Conservation (phyloP, 2,888 invertebrate genomes). For the Salpingus planirostris region DNA sequence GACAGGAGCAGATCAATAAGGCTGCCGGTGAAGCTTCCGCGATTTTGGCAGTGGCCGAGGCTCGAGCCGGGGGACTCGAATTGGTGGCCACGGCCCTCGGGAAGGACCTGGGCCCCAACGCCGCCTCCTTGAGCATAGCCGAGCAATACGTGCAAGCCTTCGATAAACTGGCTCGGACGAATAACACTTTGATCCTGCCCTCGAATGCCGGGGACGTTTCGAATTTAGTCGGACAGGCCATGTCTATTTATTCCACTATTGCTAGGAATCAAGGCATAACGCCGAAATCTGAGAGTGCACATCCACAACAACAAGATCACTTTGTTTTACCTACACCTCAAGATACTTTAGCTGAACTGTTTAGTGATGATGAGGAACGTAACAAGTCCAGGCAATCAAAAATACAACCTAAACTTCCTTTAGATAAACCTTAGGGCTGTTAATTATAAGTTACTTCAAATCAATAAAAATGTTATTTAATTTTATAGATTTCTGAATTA, state of each 20-base stretch:
- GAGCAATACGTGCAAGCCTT: slow-evolving; percentile 96
- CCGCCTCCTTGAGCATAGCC: slow-evolving; percentile 85
- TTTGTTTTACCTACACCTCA: slow-evolving; percentile 12
- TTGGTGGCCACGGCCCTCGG: slow-evolving; percentile 62
- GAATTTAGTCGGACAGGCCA: slow-evolving; percentile 65
- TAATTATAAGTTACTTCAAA: too few species aligned
- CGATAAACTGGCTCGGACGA: slow-evolving; percentile 82
- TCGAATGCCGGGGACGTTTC: slow-evolving; percentile 79
- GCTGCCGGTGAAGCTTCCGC: slow-evolving; percentile 90
- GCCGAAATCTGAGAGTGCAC: slow-evolving; percentile 7
- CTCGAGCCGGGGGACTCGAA: slow-evolving; percentile 75
- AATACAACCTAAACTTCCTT: background rate
- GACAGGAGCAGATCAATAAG: slow-evolving; percentile 88
- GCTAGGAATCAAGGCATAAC: slow-evolving; percentile 28
- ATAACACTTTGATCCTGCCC: slow-evolving; percentile 91
- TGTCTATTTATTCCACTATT: slow-evolving; percentile 54
- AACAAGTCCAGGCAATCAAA: slow-evolving; percentile 20
- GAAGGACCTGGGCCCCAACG: slow-evolving; percentile 63
- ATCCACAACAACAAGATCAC: background rate
- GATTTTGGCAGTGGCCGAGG: slow-evolving; percentile 83
- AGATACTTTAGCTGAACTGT: slow-evolving; percentile 35
- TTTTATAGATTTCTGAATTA: background rate
- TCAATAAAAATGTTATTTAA: background rate
- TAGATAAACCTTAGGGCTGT: too few species aligned
- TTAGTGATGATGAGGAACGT: slow-evolving; percentile 38